Evolutionary conservation across 64 coral and sea anemone genomes (phyloP).

Genomic region (Porites australiensis): DNA sequence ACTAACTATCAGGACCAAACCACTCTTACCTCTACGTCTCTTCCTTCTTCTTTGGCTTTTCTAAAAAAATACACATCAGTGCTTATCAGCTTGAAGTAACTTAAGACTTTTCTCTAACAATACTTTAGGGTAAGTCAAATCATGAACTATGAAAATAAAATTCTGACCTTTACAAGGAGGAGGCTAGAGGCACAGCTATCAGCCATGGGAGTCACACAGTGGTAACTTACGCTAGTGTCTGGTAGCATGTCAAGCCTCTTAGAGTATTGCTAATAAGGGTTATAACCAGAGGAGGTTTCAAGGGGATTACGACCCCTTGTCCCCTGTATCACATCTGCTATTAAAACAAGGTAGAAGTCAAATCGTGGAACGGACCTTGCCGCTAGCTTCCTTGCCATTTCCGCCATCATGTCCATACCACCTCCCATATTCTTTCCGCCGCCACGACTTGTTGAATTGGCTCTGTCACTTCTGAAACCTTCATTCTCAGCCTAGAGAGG

Average conservation of each 20-base stretch:
- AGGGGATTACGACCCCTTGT: too few species aligned
- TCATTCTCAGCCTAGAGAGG: slow-evolving; percentile 39
- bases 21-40: background rate
- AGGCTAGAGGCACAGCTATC: too few species aligned
- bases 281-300: too few species aligned
- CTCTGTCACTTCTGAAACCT: slow-evolving; percentile 45
- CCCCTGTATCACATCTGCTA: too few species aligned
- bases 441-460: slow-evolving; percentile 47
- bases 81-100: too few species aligned
- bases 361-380: slow-evolving; percentile 56
- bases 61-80: background rate
- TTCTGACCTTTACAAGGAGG: background rate
- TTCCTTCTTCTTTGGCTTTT: slow-evolving; percentile 44
- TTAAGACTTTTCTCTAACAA: too few species aligned
- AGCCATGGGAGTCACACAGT: too few species aligned
- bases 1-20: too few species aligned
- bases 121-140: too few species aligned
- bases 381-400: slow-evolving; percentile 84
- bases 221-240: too few species aligned
- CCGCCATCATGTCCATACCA: slow-evolving; percentile 86
- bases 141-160: background rate
- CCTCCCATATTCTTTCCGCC: background rate
- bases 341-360: background rate
- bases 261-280: too few species aligned
- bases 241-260: too few species aligned